These are phyloP conservation scores for Dendrolimus punctatus DNA, from an alignment of 1,140 invertebrate genomes.

Conservation along the genomic window DNA sequence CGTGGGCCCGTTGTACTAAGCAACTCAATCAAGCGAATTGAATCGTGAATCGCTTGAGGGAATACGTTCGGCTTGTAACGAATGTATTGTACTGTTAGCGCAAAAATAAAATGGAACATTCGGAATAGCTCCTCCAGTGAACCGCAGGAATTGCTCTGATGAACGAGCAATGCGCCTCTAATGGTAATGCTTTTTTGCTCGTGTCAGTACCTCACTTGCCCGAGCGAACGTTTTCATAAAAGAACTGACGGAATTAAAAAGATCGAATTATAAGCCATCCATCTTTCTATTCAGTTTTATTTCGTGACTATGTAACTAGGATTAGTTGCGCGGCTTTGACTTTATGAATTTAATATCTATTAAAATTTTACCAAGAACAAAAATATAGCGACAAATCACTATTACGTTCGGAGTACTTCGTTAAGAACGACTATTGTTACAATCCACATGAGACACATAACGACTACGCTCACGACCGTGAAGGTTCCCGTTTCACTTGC, in stretches of 20 bases:
- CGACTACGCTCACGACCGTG: too few relatives aligned
- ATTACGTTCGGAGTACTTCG: too few relatives aligned
- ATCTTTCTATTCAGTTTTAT: slow-evolving; percentile 24
- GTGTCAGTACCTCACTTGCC: slow-evolving; percentile 17
- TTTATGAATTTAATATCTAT: too few relatives aligned
- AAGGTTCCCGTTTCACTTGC: too few relatives aligned
- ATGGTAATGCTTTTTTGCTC: slow-evolving; percentile 49
- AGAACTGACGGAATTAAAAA: slow-evolving; percentile 25
- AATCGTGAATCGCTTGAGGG: slow-evolving; percentile 31
- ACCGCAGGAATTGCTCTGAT: slow-evolving; percentile 52
- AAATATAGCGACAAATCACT: too few relatives aligned
- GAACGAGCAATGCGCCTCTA: slow-evolving; percentile 54
- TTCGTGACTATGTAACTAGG: too few relatives aligned
- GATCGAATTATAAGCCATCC: slow-evolving; percentile 25
- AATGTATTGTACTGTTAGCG: slow-evolving; percentile 58
- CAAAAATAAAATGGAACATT: slow-evolving; percentile 49
- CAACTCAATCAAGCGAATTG: slow-evolving; percentile 47
- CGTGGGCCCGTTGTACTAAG: slow-evolving; percentile 14
- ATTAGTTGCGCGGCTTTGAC: too few relatives aligned
- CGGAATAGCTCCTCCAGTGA: slow-evolving; percentile 35
- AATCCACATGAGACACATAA: too few relatives aligned
- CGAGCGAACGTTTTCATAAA: slow-evolving; percentile 38
- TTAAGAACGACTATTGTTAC: too few relatives aligned
- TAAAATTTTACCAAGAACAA: too few relatives aligned
- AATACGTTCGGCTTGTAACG: slow-evolving; percentile 39